A percentile compares a stretch with the other conserved stretches of the same genome.
phyloP scores from a whole-genome alignment of 2,888 invertebrate species.

The Epistrophella euchroma region DNA sequence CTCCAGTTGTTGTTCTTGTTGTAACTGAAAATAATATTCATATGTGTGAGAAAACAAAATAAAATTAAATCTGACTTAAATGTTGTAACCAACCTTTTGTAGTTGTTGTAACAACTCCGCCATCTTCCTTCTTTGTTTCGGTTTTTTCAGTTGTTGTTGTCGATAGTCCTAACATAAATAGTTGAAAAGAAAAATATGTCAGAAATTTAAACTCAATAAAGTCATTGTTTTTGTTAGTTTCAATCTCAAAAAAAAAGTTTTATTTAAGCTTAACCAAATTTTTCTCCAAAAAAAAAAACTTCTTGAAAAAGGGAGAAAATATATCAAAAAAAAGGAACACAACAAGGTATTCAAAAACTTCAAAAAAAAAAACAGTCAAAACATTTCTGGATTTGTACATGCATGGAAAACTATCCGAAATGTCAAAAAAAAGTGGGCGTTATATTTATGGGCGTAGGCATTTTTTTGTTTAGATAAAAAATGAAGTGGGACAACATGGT shows the following conservation, averaged over 20 bases:
- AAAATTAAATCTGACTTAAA: background rate
- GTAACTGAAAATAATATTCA: slow-evolving; percentile 79
- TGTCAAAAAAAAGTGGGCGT: slow-evolving; percentile 29
- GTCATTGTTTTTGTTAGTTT: slow-evolving; percentile 47
- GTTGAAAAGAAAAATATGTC: slow-evolving; percentile 32
- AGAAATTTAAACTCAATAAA: slow-evolving; percentile 10
- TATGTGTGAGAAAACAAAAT: slow-evolving; percentile 18
- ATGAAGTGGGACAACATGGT: slow-evolving; percentile 82
- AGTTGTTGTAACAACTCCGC: slow-evolving; percentile 86
- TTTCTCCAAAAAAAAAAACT: slow-evolving; percentile 8
- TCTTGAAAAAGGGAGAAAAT: slow-evolving; percentile 19
- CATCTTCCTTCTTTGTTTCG: slow-evolving; percentile 86
- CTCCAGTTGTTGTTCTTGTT: slow-evolving; percentile 85
- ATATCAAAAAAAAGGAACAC: slow-evolving; percentile 41
- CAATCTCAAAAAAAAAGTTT: slow-evolving; percentile 62
- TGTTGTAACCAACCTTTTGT: slow-evolving; percentile 85
- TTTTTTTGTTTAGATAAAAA: slow-evolving; percentile 1
- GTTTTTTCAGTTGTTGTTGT: slow-evolving; percentile 83
- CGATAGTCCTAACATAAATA: slow-evolving; percentile 72
- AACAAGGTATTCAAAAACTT: slow-evolving; percentile 28
- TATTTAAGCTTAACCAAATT: slow-evolving; percentile 19
- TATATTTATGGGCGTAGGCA: slow-evolving; percentile 18
- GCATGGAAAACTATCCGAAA: slow-evolving; percentile 53
- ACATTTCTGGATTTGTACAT: slow-evolving; percentile 37
- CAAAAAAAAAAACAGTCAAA: slow-evolving; percentile 24